These are phyloP conservation scores for Exaiptasia diaphana DNA, from an alignment of 64 coral and sea anemone genomes.

Conservation along the genomic window DNA sequence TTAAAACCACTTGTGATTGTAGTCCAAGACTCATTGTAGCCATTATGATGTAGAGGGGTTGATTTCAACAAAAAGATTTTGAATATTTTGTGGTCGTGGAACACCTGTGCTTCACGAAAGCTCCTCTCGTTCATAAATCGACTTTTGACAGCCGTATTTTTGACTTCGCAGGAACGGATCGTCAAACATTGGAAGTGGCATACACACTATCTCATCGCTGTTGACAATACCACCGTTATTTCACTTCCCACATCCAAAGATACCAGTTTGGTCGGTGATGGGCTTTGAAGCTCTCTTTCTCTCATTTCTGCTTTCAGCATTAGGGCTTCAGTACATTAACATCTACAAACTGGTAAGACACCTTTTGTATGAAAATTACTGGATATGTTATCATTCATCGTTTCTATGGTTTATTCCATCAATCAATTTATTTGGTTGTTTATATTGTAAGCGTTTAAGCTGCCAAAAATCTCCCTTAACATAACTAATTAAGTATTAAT, in stretches of 20 bases:
- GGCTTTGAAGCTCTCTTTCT: conserved; percentile 77
- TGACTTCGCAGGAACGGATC: conserved; percentile 65
- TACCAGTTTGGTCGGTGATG: conserved; percentile 67
- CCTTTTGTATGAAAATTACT: background rate
- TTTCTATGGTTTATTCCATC: too few species aligned
- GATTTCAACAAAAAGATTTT: too few species aligned
- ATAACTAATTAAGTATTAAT: background rate
- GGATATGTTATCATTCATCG: background rate
- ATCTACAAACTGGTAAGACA: conserved; percentile 84
- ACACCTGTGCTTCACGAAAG: background rate
- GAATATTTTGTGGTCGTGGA: too few species aligned
- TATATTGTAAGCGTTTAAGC: background rate
- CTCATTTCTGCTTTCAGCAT: conserved; percentile 66
- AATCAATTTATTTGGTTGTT: background rate
- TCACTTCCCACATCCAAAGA: conserved; percentile 62
- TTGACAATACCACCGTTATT: conserved; percentile 78
- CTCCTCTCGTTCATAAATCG: background rate
- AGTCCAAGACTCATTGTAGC: background rate
- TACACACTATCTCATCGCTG: conserved; percentile 75
- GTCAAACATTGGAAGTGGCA: conserved; percentile 33
- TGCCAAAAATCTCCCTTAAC: background rate
- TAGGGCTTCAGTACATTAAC: conserved; percentile 78
- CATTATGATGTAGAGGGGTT: background rate
- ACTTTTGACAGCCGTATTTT: background rate
- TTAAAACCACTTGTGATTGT: background rate